A percentile compares a stretch with the other conserved stretches of the same genome.
These are phyloP conservation scores for Psittacula derbiana DNA, from an alignment of 2,797 vertebrate genomes.

Conservation along the genomic window DNA sequence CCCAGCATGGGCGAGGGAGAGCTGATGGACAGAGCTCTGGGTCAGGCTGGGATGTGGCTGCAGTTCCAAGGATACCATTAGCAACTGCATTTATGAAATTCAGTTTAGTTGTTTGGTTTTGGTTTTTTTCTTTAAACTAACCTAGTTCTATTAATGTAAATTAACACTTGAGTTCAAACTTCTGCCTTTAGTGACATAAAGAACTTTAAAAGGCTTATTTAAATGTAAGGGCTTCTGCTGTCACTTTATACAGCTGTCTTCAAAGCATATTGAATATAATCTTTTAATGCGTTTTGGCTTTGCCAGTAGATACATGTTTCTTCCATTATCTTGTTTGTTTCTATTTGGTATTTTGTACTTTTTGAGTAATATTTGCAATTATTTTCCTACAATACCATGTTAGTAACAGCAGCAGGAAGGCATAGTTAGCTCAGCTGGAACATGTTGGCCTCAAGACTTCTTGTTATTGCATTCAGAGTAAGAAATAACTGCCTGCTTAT, in stretches of 20 bases:
- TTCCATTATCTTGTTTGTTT: constrained; percentile 16
- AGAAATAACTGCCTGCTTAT: constrained; percentile 32
- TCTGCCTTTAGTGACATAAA: not conserved
- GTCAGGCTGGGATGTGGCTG: not conserved
- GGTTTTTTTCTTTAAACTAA: not conserved
- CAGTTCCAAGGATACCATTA: not conserved
- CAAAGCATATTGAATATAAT: not conserved
- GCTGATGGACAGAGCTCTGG: not conserved
- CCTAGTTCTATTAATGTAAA: not conserved
- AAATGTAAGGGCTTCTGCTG: not conserved
- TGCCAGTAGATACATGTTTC: not conserved
- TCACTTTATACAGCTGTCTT: not conserved
- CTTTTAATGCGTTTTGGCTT: not conserved
- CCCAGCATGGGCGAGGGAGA: not conserved
- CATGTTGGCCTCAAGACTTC: not conserved
- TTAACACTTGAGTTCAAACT: not conserved
- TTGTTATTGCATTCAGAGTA: not conserved
- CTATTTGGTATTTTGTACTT: not conserved
- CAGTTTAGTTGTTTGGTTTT: not conserved
- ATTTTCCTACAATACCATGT: not conserved
- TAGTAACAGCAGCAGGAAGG: constrained; percentile 43
- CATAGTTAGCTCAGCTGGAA: constrained; percentile 38
- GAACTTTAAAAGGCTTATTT: not conserved
- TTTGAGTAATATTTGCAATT: constrained; percentile 26
- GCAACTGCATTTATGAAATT: not conserved